Evolutionary conservation across 1,140 invertebrate species (phyloP).

Genomic region (Dryas iulia): DNA sequence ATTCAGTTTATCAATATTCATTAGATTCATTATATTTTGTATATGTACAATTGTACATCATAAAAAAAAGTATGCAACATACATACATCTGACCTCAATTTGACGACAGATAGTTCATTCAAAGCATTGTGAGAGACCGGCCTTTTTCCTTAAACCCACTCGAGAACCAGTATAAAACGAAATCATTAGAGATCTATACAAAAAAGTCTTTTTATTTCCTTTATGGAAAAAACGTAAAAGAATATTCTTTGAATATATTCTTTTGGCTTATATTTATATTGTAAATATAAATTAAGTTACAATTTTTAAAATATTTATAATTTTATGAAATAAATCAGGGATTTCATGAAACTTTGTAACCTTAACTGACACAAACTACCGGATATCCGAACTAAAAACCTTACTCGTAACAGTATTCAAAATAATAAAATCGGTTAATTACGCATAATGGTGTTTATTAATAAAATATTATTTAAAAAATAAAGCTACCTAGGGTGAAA

Average conservation of each 20-base stretch:
- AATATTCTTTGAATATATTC: neutral
- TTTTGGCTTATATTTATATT: neutral
- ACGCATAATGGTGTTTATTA: no score
- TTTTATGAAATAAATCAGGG: no score
- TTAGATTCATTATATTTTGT: neutral
- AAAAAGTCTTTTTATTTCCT: neutral
- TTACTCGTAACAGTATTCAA: no score
- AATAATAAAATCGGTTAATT: no score
- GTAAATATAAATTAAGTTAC: neutral
- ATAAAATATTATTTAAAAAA: no score
- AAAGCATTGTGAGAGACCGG: conserved; percentile 8
- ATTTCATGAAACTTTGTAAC: no score
- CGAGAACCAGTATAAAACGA: neutral
- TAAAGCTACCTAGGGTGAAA: no score
- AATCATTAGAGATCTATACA: conserved; percentile 17
- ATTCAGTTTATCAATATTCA: neutral
- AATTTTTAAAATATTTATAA: neutral
- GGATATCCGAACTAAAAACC: no score
- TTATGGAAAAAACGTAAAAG: neutral
- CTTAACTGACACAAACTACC: no score
- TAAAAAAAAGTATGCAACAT: conserved; percentile 11
- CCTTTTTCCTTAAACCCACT: conserved; percentile 13
- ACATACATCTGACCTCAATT: conserved; percentile 25
- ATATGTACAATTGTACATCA: neutral
- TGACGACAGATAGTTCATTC: conserved; percentile 15